A percentile compares a stretch with the other conserved stretches of the same genome.
phyloP scores from a whole-genome alignment of 2,888 invertebrate genomes.

The Tortrix viridana region DNA sequence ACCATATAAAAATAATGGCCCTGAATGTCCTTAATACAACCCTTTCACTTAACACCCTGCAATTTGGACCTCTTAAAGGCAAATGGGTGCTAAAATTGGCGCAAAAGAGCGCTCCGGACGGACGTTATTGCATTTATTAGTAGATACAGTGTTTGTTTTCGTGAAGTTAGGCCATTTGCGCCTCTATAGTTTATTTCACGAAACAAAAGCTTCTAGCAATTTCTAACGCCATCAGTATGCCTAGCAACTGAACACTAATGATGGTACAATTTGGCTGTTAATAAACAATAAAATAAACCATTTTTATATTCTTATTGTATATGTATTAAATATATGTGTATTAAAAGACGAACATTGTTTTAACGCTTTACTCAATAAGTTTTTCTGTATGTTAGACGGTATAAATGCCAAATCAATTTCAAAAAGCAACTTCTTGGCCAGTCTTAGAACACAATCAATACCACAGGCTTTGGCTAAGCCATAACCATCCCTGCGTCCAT shows the following conservation, averaged over 20 bases:
- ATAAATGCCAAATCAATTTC: too few relatives aligned
- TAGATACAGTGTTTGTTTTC: slow-evolving; percentile 47
- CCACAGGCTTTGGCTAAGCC: neutral
- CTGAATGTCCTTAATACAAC: slow-evolving; percentile 29
- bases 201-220: neutral
- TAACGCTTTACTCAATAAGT: too few relatives aligned
- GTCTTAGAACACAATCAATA: slow-evolving; percentile 13
- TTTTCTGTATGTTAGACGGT: too few relatives aligned
- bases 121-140: slow-evolving; percentile 44
- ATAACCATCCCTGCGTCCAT: neutral
- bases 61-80: slow-evolving; percentile 21
- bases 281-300: too few relatives aligned
- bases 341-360: too few relatives aligned
- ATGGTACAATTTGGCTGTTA: neutral
- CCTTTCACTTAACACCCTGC: slow-evolving; percentile 21
- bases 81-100: slow-evolving; percentile 6
- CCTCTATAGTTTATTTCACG: neutral
- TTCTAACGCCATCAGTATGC: too few relatives aligned
- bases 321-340: too few relatives aligned
- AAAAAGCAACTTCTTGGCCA: neutral
- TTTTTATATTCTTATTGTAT: too few relatives aligned
- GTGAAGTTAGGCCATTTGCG: slow-evolving; percentile 40
- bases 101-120: slow-evolving; percentile 16
- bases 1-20: slow-evolving; percentile 16
- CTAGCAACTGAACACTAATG: too few relatives aligned